These are phyloP conservation scores for Baryphthengus martii DNA, from an alignment of 2,113 vertebrate species.

Conservation along the genomic window DNA sequence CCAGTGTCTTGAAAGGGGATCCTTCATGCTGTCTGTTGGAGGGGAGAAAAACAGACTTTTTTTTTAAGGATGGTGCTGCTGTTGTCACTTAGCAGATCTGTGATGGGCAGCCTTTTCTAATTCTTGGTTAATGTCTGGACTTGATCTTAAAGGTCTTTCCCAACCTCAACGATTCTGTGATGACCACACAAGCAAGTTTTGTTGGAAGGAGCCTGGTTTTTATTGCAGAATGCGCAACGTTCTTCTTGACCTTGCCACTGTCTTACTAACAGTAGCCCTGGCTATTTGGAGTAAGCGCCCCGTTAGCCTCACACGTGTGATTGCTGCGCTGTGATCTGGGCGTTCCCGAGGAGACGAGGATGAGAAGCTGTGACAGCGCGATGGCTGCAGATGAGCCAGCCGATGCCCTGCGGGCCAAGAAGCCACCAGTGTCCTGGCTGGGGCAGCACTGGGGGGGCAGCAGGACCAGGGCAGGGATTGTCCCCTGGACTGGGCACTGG, in stretches of 20 bases:
- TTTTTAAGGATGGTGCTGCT: not conserved
- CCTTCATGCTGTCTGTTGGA: not conserved
- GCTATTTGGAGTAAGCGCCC: not conserved
- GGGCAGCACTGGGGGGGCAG: too few relatives aligned
- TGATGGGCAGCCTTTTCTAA: not conserved
- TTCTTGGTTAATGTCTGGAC: not conserved
- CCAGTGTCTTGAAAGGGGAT: not conserved
- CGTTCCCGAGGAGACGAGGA: not conserved
- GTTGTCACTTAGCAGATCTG: not conserved
- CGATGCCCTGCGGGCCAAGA: too few relatives aligned
- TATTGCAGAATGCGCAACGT: not conserved
- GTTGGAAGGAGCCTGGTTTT: not conserved
- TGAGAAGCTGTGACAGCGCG: not conserved
- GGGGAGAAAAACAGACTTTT: not conserved
- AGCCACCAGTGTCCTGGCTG: too few relatives aligned
- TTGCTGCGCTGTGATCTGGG: not conserved
- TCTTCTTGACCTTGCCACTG: not conserved
- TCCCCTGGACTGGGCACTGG: too few relatives aligned
- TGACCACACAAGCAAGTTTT: not conserved
- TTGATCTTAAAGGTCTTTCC: not conserved
- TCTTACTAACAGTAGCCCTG: not conserved
- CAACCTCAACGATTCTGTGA: not conserved
- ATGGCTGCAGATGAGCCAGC: too few relatives aligned
- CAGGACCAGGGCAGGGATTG: too few relatives aligned
- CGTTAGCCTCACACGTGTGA: fast-evolving